Base-by-base conservation (phyloP, 2,797 vertebrate genomes). In the Hoplostethus atlanticus region DNA sequence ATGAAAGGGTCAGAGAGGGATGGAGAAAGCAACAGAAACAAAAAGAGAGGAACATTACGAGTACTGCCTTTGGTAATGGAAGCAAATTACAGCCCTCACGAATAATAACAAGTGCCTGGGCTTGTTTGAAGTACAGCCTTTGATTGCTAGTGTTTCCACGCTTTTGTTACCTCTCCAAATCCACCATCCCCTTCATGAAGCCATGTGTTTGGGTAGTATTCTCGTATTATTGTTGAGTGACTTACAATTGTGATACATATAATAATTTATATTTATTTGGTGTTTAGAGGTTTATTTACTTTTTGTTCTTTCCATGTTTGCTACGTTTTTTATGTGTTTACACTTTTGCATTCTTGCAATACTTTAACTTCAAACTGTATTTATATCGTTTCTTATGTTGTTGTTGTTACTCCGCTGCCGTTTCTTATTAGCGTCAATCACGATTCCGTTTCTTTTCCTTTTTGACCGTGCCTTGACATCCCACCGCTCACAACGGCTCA, bases 371-470 rank as follows among this genome's bases (percentile, higher is more conserved):
- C 5, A 12, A 3, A 51, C 56, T 64, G 48, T 55, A 75, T 51
- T 71, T 77, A 52, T 28, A 5, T n/a, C 16, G 30, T 81, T 78
- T 71, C 65, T 81, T 77, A 66, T 76, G 53, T 81, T 84, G 38
- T 75, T 67, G 75, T 71, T 67, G 7, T 42, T 12, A 62, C 83
- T 28, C 68, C 51, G 21, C 79, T 70, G 80, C 68, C 66, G 30
- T 89, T 77, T 84, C 65, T 78, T 75, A 76, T 85, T 79, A 82
- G 74, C 60, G 71, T 88, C 71, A 76, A 75, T 71, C 69, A 64
- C 79, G 72, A 85, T 82, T 87, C 84, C 73, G 86, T 90, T 72
- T 78, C 73, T 87, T 81, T 72, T 68, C 63, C 1, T 21, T 73
- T 69, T 71, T 44, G 48, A 85, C 75, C 71, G 71, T 76, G 84